phyloP scores from a whole-genome alignment of 2,113 vertebrate genomes.

The Coreoperca whiteheadi region DNA sequence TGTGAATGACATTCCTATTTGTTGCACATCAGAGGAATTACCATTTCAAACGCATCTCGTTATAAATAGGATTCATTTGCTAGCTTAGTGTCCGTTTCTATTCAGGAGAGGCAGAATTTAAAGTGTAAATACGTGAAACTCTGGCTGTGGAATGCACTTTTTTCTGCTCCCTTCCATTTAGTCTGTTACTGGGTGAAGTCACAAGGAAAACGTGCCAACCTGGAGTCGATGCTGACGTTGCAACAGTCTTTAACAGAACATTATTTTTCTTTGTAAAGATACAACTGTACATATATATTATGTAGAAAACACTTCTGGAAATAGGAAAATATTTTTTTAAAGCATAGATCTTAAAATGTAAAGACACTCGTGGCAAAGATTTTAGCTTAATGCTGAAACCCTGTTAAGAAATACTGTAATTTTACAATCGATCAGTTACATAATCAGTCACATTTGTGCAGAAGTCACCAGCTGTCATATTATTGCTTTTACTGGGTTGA shows the following conservation, averaged over 20 bases:
- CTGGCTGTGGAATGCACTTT: not conserved
- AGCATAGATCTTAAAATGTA: constrained; percentile 58
- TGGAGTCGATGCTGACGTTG: constrained; percentile 50
- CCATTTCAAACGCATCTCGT: constrained; percentile 50
- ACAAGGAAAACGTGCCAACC: constrained; percentile 75
- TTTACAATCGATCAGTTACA: constrained; percentile 62
- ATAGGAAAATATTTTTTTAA: constrained; percentile 80
- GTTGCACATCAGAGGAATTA: constrained; percentile 34
- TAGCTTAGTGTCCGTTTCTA: constrained; percentile 33
- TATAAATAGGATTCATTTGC: constrained; percentile 19
- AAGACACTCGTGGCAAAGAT: constrained; percentile 46
- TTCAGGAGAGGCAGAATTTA: constrained; percentile 15
- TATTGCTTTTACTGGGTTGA: constrained; percentile 14
- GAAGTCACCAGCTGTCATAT: constrained; percentile 23
- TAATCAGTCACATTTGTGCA: constrained; percentile 28
- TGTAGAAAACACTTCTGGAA: constrained; percentile 68
- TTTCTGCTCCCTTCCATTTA: constrained; percentile 41
- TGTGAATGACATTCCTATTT: constrained; percentile 59
- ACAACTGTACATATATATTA: constrained; percentile 68
- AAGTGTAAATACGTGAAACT: not conserved
- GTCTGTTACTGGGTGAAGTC: constrained; percentile 35
- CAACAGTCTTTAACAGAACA: constrained; percentile 58
- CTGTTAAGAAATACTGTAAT: constrained; percentile 46
- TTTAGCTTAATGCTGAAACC: constrained; percentile 40
- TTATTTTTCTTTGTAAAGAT: constrained; percentile 72